These are phyloP conservation scores for Corynorhinus townsendii DNA, from an alignment of 2,113 vertebrate species.

Conservation along the genomic window DNA sequence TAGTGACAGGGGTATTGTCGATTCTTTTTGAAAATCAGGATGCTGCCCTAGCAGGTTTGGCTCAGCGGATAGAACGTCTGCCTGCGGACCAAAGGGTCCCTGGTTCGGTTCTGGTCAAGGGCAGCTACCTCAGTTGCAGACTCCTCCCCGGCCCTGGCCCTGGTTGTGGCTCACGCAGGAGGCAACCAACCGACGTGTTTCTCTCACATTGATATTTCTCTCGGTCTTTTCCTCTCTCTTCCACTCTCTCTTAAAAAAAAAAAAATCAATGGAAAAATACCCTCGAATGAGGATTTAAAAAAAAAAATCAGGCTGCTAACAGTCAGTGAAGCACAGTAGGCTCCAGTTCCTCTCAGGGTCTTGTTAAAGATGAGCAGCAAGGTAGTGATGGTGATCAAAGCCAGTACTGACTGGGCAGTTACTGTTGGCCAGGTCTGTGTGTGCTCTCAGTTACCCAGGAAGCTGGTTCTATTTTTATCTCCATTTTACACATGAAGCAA, in stretches of 20 bases:
- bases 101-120: too few species aligned
- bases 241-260: too few species aligned
- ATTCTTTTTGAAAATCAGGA: neutral
- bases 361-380: neutral
- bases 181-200: too few species aligned
- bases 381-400: neutral
- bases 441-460: neutral
- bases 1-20: neutral
- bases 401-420: neutral
- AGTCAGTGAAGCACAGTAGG: neutral
- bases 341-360: neutral
- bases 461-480: neutral
- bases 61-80: too few species aligned
- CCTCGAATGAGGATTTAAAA: too few species aligned
- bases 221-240: too few species aligned
- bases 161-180: too few species aligned
- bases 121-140: too few species aligned
- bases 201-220: too few species aligned
- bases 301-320: neutral
- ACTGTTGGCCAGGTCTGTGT: neutral
- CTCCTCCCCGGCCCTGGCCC: too few species aligned
- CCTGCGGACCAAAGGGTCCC: too few species aligned
- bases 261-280: too few species aligned
- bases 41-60: neutral
- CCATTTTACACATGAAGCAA: neutral